Evolutionary conservation across 2,797 vertebrate species (phyloP).

Genomic region (Sternarchorhynchus goeldii): DNA sequence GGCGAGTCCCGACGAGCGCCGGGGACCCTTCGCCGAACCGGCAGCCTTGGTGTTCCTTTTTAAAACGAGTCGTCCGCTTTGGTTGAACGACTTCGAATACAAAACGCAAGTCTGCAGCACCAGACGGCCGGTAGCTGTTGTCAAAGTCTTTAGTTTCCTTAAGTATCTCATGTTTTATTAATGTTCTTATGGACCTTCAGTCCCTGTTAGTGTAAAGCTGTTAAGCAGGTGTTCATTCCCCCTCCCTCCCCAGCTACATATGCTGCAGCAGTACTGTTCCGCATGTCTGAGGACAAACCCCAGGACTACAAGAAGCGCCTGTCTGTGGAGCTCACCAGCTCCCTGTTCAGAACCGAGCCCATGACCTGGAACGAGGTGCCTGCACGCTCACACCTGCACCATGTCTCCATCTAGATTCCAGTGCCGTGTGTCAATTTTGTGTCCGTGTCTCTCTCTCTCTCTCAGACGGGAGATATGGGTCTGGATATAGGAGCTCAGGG

Average conservation of each 20-base stretch:
- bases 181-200: no score
- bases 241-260: constrained; percentile 83
- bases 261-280: constrained; percentile 95
- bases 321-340: constrained; percentile 96
- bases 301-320: constrained; percentile 98
- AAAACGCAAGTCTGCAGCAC: no score
- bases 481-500: constrained; percentile 94
- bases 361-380: constrained; percentile 97
- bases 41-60: no score
- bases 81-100: no score
- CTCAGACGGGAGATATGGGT: constrained; percentile 91
- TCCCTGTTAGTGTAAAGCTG: background rate
- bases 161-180: no score
- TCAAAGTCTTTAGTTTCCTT: no score
- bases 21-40: no score
- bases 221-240: background rate
- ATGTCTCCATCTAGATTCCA: background rate
- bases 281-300: constrained; percentile 99
- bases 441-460: background rate
- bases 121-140: no score
- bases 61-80: no score
- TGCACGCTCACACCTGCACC: background rate
- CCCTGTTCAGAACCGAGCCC: constrained; percentile 95
- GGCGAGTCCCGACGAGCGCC: no score
- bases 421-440: background rate